Evolutionary conservation across 2,888 invertebrate genomes (phyloP), one percentile per base, ranked within the genome.

Genomic region (Oscheius sp.): DNA sequence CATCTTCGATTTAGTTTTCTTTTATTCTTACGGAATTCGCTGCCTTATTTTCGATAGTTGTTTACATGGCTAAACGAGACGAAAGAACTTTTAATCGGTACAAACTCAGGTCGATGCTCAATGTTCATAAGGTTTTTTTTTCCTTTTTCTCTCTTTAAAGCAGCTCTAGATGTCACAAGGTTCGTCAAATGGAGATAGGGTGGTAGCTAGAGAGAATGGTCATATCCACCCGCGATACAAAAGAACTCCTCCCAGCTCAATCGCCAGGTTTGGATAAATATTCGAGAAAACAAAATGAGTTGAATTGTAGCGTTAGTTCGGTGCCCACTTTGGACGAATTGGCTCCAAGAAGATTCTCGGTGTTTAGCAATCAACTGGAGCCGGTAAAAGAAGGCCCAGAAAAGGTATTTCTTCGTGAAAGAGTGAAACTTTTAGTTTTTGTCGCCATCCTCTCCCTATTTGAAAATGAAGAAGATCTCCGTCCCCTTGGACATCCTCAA

Each of bases 1-100:
- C 45, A 33, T 12, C 20, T 34, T 23, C 25, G n/a, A 65, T 78
- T 52, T 69, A 84, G 84, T 61, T 73, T 8, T 80, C 81, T 37
- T 86, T 85, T 50, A 72, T 86, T 69, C 78, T 80, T 42, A 86
- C 84, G 20, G 86, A 86, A 76, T 50, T 73, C 12, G 82, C 84
- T 1, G 85, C 85, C 1, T 67, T 86, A 4, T 80, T 86, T 42
- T 73, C 78, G 1, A 82, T 85, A 3, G 75, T 84, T n/a, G 86
- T 86, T n/a, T 86, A 82, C 72, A 80, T 86, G 86, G 85, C 86
- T 6, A 87, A 86, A 66, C 67, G 85, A 31, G 86, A 86, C 65
- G 86, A 86, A 48, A 39, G 82, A 52, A 84, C 85, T 1, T 86
- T 80, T 70, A 84, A 85, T 70, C 78, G 83, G 0, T 85, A 84